phyloP scores from a whole-genome alignment of 2,113 vertebrate genomes.

The Neolamprologus hecqui region DNA sequence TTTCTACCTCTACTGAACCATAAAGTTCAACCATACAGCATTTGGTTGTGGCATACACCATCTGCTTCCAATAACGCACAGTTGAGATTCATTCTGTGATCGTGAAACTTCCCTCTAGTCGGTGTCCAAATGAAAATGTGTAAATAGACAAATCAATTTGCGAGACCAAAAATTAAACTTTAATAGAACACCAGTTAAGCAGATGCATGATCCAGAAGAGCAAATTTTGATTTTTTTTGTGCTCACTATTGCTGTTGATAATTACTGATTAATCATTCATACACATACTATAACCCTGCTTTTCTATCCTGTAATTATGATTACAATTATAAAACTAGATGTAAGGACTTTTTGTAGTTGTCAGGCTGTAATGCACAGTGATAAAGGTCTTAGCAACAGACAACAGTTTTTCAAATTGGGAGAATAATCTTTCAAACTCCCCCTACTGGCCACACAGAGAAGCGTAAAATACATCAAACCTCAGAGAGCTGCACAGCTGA shows the following conservation, averaged over 20 bases:
- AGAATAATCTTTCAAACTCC: neutral
- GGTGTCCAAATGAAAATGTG: neutral
- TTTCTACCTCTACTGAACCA: neutral
- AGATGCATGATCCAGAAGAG: neutral
- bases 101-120: rapidly evolving
- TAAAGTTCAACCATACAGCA: neutral
- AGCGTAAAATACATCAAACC: neutral
- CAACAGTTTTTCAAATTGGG: neutral
- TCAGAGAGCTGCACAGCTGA: neutral
- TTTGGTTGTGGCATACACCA: neutral
- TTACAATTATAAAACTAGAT: neutral
- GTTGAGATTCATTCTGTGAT: neutral
- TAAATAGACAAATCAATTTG: neutral
- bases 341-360: neutral
- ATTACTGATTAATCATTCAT: neutral
- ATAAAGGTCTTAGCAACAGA: neutral
- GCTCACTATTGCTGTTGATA: neutral
- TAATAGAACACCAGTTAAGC: neutral
- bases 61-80: neutral
- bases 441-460: neutral
- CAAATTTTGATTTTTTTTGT: neutral
- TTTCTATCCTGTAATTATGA: neutral
- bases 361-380: neutral
- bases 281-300: neutral
- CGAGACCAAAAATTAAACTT: neutral